Conservation (phyloP, 1,140 invertebrate species). For the Temnothorax nylanderi region DNA sequence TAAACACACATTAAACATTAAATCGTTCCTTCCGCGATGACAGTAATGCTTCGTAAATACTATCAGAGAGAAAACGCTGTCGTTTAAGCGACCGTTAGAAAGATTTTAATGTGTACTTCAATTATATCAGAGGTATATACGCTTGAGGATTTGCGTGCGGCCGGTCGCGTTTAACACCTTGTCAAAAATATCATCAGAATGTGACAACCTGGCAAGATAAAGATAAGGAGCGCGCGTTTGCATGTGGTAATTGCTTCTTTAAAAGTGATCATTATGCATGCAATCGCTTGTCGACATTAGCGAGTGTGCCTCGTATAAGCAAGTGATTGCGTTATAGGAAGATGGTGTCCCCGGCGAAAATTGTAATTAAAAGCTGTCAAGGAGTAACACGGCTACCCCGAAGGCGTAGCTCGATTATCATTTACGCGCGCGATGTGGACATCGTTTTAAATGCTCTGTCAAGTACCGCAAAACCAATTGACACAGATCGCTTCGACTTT, state of each 20-base stretch:
- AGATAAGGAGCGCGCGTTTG: slow-evolving; percentile 35
- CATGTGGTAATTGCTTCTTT: slow-evolving; percentile 57
- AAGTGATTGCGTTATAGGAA: slow-evolving; percentile 56
- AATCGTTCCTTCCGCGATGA: background rate
- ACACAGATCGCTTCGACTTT: slow-evolving; percentile 26
- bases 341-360: slow-evolving; percentile 44
- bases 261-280: slow-evolving; percentile 60
- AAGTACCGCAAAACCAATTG: slow-evolving; percentile 26
- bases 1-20: slow-evolving; percentile 41
- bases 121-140: background rate
- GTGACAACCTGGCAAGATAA: slow-evolving; percentile 37
- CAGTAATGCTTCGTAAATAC: background rate
- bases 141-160: background rate
- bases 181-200: slow-evolving; percentile 47
- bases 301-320: slow-evolving; percentile 28
- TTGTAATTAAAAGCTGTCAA: slow-evolving; percentile 62
- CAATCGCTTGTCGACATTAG: slow-evolving; percentile 52
- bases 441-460: slow-evolving; percentile 25
- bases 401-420: slow-evolving; percentile 48
- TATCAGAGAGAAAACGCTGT: background rate
- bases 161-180: slow-evolving; percentile 23
- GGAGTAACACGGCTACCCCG: slow-evolving; percentile 38
- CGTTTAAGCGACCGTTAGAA: background rate
- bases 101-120: background rate
- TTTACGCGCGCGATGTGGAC: slow-evolving; percentile 31